Evolutionary conservation across 2,888 invertebrate genomes (phyloP).

Genomic region (Aspidiotus destructor): DNA sequence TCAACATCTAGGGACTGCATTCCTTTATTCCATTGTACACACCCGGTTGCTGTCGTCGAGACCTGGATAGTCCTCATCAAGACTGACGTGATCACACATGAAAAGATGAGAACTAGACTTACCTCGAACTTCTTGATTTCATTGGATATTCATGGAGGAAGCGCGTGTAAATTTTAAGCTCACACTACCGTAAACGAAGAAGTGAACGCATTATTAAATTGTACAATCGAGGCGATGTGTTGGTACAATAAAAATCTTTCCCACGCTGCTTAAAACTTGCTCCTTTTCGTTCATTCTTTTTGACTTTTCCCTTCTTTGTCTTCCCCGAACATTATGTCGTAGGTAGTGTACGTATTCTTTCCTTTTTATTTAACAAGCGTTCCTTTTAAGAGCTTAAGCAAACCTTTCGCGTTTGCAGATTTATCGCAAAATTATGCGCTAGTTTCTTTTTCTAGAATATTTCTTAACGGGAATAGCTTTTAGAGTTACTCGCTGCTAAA

Average conservation of each 20-base stretch:
- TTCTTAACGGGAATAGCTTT: conserved; percentile 4
- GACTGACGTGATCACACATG: no score
- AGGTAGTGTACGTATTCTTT: not conserved
- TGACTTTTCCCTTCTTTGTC: not conserved
- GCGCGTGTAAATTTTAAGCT: no score
- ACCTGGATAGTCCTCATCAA: no score
- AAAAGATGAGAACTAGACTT: no score
- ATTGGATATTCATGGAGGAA: no score
- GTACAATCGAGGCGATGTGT: not conserved
- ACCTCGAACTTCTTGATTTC: no score
- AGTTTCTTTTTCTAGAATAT: conserved; percentile 4
- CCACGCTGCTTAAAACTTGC: not conserved
- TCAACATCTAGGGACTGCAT: no score
- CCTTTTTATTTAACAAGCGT: not conserved
- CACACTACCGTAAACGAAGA: no score
- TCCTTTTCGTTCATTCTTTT: not conserved
- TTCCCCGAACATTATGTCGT: not conserved
- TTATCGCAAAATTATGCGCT: not conserved
- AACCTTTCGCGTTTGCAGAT: conserved; percentile 4
- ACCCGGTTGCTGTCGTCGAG: no score
- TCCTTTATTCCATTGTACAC: no score
- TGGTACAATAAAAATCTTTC: conserved; percentile 2
- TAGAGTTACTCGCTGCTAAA: conserved; percentile 2
- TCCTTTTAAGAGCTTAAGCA: conserved; percentile 2
- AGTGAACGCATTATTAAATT: not conserved